phyloP scores from a whole-genome alignment of 2,888 invertebrate species.

The Oscheius sp. region DNA sequence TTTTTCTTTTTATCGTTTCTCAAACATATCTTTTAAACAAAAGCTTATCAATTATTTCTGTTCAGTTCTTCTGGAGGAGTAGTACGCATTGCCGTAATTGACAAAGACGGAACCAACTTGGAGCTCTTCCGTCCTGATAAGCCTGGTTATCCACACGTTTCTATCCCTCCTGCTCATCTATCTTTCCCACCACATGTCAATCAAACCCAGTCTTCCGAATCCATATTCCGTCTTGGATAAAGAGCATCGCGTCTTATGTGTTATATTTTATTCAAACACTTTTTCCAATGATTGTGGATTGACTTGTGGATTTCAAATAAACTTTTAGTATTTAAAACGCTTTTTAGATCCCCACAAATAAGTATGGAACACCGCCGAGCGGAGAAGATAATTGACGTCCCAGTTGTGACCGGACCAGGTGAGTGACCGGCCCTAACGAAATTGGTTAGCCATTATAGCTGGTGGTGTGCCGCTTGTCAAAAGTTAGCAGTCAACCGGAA shows the following conservation, averaged over 20 bases:
- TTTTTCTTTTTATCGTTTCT: not conserved
- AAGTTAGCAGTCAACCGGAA: no score
- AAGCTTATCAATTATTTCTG: not conserved
- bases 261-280: no score
- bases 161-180: constrained; percentile 49
- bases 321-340: no score
- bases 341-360: no score
- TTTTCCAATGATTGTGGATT: no score
- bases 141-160: constrained; percentile 58
- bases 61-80: constrained; percentile 67
- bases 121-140: constrained; percentile 60
- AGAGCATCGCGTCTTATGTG: no score
- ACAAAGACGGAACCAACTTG: constrained; percentile 55
- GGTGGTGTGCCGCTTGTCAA: not conserved
- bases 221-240: no score
- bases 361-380: no score
- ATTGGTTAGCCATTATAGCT: not conserved
- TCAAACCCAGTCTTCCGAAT: constrained; percentile 37
- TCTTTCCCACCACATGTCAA: constrained; percentile 61
- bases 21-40: no score
- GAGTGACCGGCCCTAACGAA: constrained; percentile 7
- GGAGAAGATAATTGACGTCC: constrained; percentile 14
- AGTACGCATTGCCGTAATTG: constrained; percentile 62
- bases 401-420: constrained; percentile 6
- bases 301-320: no score